Percentiles rank a stretch among this genome's conserved stretches.
phyloP scores from a whole-genome alignment of 1,140 invertebrate species.

The Drosophila auraria region DNA sequence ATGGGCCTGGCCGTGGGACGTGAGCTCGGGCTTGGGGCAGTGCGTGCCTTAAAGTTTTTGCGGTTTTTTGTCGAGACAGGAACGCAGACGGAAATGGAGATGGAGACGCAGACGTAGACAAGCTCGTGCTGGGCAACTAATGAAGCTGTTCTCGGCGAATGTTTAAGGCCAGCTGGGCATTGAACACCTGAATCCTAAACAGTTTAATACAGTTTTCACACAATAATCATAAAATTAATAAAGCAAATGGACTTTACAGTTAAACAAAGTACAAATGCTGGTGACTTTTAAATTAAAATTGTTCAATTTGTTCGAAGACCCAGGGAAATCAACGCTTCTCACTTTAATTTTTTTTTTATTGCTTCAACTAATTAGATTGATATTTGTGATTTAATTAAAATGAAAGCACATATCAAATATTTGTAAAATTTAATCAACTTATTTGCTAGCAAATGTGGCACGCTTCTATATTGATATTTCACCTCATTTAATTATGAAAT shows the following conservation, averaged over 20 bases:
- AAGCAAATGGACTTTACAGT: background rate
- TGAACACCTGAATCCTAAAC: conserved; percentile 35
- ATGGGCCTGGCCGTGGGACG: conserved; percentile 18
- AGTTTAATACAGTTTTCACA: too few species aligned
- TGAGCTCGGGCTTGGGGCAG: conserved; percentile 40
- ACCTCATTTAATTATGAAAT: background rate
- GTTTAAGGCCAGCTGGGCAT: conserved; percentile 17
- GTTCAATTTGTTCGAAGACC: background rate
- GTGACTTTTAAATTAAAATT: background rate
- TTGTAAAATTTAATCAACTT: conserved; percentile 38
- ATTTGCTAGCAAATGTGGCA: conserved; percentile 9
- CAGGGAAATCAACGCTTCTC: background rate
- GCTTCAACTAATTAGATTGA: conserved; percentile 38
- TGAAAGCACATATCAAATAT: conserved; percentile 52
- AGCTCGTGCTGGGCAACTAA: conserved; percentile 73
- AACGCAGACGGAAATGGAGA: conserved; percentile 36
- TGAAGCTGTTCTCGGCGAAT: conserved; percentile 62
- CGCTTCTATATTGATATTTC: conserved; percentile 12
- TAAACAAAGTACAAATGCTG: background rate
- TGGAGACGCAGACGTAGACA: conserved; percentile 24
- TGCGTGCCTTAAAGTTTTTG: conserved; percentile 75
- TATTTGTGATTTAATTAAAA: conserved; percentile 54
- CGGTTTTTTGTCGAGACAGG: conserved; percentile 52
- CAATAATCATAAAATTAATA: background rate
- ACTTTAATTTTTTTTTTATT: conserved; percentile 14